Evolutionary conservation across 2,888 invertebrate species (phyloP), one percentile per base, ranked within the genome.

Genomic region (Drosophila helvetica): DNA sequence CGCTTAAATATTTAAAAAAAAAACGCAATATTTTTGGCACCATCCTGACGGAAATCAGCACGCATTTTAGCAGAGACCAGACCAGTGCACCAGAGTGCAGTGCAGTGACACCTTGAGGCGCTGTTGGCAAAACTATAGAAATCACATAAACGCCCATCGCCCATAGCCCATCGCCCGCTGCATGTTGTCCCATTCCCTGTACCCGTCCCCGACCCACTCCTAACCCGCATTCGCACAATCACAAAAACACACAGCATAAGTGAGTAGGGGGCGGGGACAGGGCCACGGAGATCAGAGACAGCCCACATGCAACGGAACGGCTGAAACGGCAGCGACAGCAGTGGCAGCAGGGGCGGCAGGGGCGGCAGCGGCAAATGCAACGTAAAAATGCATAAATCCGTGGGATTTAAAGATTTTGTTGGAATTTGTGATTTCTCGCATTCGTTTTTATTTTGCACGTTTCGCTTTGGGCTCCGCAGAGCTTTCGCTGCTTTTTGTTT

Each of bases 371-470:
- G 77, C 72, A 79, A 85, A 78, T 86, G 82, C 86, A 84, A 81
- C 83, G 80, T 77, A 75, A 87, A 83, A 87, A 85, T 87, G 84
- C 86, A 86, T 86, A 86, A 86, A 86, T 87, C 86, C 83, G 65
- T 48, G 74, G 86, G 86, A 86, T 87, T 86, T 86, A 79, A 86
- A 86, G 87, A 87, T 83, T 85, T 85, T 73, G 80, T 74, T 75
- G 61, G 87, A 86, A 86, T 86, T 87, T 87, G 86, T 87, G 86
- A 86, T 86, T 86, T 86, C 77, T 79, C 80, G 75, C 85, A 82
- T 82, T 71, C 76, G 71, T 71, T 74, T 81, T 83, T 82, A 76
- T 76, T 79, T 77, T 67, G 51, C 66, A 74, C 80, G 71, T 65
- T 72, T 75, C 70, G 76, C 80, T 63, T 65, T 77, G 61, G 80